Conservation (phyloP, 2,888 invertebrate species). For the Sinotaia quadrata region DNA sequence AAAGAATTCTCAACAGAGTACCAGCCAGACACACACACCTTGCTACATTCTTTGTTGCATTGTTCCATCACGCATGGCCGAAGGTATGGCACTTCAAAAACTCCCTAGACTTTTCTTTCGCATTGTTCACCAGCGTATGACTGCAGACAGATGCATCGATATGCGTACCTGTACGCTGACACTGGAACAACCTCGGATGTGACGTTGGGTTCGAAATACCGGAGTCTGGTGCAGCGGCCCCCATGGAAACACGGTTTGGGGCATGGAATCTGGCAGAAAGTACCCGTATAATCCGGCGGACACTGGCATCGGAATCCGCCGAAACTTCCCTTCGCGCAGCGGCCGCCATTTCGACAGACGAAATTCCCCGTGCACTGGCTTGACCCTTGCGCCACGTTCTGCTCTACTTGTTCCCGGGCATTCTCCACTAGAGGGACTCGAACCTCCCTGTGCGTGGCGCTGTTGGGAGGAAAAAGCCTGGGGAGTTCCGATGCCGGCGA, state of each 20-base stretch:
- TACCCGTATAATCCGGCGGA: slow-evolving; percentile 13
- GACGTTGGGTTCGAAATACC: not conserved
- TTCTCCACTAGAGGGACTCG: slow-evolving; percentile 14
- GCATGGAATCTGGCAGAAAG: slow-evolving; percentile 31
- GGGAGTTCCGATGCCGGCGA: not conserved
- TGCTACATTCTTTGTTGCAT: too few relatives aligned
- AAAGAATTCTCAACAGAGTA: too few relatives aligned
- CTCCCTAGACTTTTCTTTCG: not conserved
- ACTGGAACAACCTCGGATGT: not conserved
- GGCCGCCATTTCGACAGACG: slow-evolving; percentile 31
- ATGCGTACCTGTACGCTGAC: slow-evolving; percentile 4
- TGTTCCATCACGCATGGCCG: not conserved
- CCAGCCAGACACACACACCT: too few relatives aligned
- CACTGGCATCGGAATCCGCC: slow-evolving; percentile 29
- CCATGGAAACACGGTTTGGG: slow-evolving; percentile 28
- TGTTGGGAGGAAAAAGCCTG: not conserved
- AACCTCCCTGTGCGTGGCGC: not conserved
- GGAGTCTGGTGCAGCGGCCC: slow-evolving; percentile 25
- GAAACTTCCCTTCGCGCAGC: slow-evolving; percentile 24
- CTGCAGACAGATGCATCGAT: slow-evolving; percentile 23
- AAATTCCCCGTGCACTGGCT: slow-evolving; percentile 31
- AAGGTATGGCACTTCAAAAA: too few relatives aligned
- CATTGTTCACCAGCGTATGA: slow-evolving; percentile 22
- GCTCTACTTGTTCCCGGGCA: slow-evolving; percentile 21
- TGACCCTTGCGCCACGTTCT: slow-evolving; percentile 29